Percentiles rank a stretch among this genome's conserved stretches.
phyloP scores from a whole-genome alignment of 2,797 vertebrate species.

The Zalophus californianus region DNA sequence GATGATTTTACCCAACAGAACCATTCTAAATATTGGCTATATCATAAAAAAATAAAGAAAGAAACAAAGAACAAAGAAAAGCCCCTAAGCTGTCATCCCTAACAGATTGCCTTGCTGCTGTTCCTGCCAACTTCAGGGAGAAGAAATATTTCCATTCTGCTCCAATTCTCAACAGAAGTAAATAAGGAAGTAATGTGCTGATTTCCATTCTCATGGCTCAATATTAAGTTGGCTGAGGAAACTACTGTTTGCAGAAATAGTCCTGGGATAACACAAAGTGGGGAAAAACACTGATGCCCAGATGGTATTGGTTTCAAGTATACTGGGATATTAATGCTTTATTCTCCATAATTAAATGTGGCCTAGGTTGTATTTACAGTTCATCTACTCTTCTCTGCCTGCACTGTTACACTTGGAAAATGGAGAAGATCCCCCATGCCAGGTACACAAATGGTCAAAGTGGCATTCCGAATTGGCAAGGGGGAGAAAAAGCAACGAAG shows the following conservation, averaged over 20 bases:
- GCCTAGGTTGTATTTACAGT: slow-evolving; percentile 44
- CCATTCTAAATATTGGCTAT: slow-evolving; percentile 57
- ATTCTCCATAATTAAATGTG: slow-evolving; percentile 57
- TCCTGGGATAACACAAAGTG: slow-evolving; percentile 57
- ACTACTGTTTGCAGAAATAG: slow-evolving; percentile 65
- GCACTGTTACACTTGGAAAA: slow-evolving; percentile 51
- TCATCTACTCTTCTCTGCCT: neutral
- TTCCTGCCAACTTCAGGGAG: slow-evolving; percentile 68
- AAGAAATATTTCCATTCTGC: slow-evolving; percentile 70
- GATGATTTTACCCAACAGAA: slow-evolving; percentile 52
- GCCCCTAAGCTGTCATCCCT: slow-evolving; percentile 19
- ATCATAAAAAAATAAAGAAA: slow-evolving; percentile 5
- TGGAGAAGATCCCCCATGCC: neutral
- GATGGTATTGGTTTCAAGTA: slow-evolving; percentile 65
- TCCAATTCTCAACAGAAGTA: slow-evolving; percentile 69
- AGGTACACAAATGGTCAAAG: slow-evolving; percentile 31
- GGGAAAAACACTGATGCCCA: slow-evolving; percentile 48
- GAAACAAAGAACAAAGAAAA: neutral
- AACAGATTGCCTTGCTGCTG: slow-evolving; percentile 69
- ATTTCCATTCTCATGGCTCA: slow-evolving; percentile 69
- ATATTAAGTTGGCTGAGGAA: slow-evolving; percentile 69
- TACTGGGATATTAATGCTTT: slow-evolving; percentile 56
- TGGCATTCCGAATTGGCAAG: slow-evolving; percentile 49
- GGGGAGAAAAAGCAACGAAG: slow-evolving; percentile 30
- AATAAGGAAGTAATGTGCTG: slow-evolving; percentile 76